Evolutionary conservation across 2,113 vertebrate genomes (phyloP), one percentile per base, ranked within the genome.

Genomic region (Zapornia atra): DNA sequence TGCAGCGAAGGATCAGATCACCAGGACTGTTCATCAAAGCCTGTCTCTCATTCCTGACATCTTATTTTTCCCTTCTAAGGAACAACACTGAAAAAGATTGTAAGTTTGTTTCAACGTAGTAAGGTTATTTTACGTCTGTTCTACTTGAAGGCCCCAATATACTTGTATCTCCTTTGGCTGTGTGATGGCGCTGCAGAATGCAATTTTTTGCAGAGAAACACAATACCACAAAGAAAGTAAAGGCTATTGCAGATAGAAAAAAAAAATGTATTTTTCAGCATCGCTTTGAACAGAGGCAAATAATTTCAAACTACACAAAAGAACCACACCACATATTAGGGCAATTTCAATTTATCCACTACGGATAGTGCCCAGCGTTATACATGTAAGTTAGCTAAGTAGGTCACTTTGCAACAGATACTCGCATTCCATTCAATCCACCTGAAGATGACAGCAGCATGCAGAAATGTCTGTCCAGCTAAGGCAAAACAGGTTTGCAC

Each of bases 371-470:
- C 7, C 50, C 33, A 83, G 68, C 4, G 0, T 44, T 79, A 70
- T 2, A 61, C 4, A 15, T 12, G 14, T 6, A 73, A 31, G 8
- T 5, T 26, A 38, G 21, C 77, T 84, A 71, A 46, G 42, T 64
- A 92, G 90, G 72, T 88, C 82, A 71, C 56, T 42, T 77, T 75
- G 86, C 33, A 93, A 83, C 15, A 82, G 68, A 90, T 70, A 86
- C 51, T 42, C 60, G 81, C 29, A 53, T n/a, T 78, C 48, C 56
- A 38, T 17, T 64, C 28, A 68, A 7, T 12, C 31, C 22, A 51
- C 12, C 54, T 61, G 31, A 77, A 93, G 54, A 68, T 28, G 21
- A 83, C 22, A 82, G 70, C 19, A 44, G 20, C 60, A 80, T 29
- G 63, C 11, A 71, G 44, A 91, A 81, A 82, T 11, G 19, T 66